Evolutionary conservation across 2,888 invertebrate species (phyloP), one percentile per base, ranked within the genome.

Genomic region (Carabus problematicus): DNA sequence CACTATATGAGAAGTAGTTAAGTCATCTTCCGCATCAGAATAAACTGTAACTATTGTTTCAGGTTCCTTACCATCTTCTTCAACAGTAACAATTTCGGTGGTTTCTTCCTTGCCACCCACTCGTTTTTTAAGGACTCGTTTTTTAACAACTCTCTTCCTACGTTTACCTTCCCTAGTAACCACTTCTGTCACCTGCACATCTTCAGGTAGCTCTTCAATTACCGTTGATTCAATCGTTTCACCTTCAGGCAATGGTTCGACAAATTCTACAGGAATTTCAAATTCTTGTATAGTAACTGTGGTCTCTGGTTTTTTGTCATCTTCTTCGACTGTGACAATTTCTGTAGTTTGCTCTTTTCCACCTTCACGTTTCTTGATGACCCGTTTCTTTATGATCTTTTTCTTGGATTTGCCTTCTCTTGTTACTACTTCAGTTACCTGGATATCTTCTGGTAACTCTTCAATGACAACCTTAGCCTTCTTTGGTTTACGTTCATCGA

Each of bases 21-120:
- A 49, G 58, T 72, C 64, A 19, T 69, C 63, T 43, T 60, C 29
- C 56, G 71, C 72, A 45, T 59, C 64, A 7, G 56, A 72, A 74
- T 70, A 64, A 8, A 83, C 77, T 39, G 77, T 75, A 41, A 83
- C 77, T 71, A 82, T 81, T 72, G 80, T 81, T 66, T 84, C 72
- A 60, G 82, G 75, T 74, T 68, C 72, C 64, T 79, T 73, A 45
- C 77, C 75, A 4, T 82, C 79, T 70, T 80, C 79, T 72, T 82
- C 79, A 8, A 77, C 75, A 11, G 76, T 81, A 1, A 79, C 72
- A 69, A 80, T 77, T 75, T 83, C n/a, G 73, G 79, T 74, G 71
- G 81, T 72, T 74, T 77, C 72, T 40, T 79, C 61, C 16, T 75
- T 75, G 7, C 74, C 74, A 11, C 77, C 77, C 39, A 77, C 73